phyloP scores from a whole-genome alignment of 1,140 invertebrate genomes.

The Pachyrhynchus sulphureomaculatus region DNA sequence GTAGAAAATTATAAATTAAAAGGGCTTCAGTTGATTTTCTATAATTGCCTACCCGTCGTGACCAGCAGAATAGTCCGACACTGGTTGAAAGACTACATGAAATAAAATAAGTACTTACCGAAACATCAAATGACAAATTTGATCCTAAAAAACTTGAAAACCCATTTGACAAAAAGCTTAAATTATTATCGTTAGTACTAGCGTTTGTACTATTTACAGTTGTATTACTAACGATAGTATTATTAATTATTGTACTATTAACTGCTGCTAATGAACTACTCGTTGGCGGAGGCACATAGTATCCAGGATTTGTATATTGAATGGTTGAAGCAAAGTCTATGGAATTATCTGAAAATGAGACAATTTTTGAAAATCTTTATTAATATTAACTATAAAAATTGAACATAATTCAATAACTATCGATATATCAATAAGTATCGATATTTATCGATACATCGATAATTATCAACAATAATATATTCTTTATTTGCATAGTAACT shows the following conservation, averaged over 20 bases:
- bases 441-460: too few species aligned
- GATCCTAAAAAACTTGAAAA: conserved; percentile 52
- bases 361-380: too few species aligned
- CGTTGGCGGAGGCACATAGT: conserved; percentile 43
- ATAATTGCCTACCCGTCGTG: too few species aligned
- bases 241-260: conserved; percentile 23
- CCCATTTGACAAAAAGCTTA: conserved; percentile 43
- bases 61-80: too few species aligned
- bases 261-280: background rate
- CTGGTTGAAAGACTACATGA: too few species aligned
- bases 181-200: conserved; percentile 30
- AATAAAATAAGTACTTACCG: conserved; percentile 46
- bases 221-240: conserved; percentile 6
- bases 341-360: background rate
- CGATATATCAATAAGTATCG: too few species aligned
- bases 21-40: too few species aligned
- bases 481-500: too few species aligned
- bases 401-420: too few species aligned
- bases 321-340: conserved; percentile 11
- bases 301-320: conserved; percentile 43
- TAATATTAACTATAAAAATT: too few species aligned
- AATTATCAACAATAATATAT: too few species aligned
- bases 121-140: conserved; percentile 50
- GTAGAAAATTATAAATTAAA: too few species aligned
- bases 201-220: conserved; percentile 7